Percentiles rank a stretch among this genome's conserved stretches.
phyloP scores from a whole-genome alignment of 2,113 vertebrate genomes.

The Leucopsar rothschildi region DNA sequence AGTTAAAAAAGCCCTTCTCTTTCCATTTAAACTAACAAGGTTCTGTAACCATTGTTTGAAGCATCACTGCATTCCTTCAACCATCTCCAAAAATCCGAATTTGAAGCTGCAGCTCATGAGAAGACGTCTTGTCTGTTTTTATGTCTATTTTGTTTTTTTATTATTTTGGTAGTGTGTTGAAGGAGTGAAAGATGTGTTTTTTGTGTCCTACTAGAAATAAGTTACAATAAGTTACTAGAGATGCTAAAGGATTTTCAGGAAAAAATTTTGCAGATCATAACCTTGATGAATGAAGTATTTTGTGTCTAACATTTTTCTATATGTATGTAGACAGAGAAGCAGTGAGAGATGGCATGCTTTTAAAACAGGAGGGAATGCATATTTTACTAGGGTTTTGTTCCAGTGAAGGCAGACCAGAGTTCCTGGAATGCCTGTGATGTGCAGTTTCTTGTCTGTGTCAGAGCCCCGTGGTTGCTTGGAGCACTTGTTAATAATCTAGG shows the following conservation, averaged over 20 bases:
- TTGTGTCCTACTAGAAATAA: neutral
- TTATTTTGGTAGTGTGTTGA: neutral
- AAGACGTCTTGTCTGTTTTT: neutral
- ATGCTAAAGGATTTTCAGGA: neutral
- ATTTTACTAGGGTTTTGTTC: conserved; percentile 2
- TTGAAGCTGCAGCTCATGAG: neutral
- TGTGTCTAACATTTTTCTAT: neutral
- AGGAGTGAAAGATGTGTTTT: neutral
- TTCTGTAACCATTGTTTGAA: neutral
- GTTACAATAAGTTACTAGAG: neutral
- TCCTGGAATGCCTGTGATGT: conserved; percentile 49
- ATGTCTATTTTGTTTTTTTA: neutral
- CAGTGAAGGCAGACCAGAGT: neutral
- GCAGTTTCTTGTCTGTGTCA: conserved; percentile 23
- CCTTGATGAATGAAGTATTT: neutral
- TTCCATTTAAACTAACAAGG: neutral
- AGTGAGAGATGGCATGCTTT: neutral
- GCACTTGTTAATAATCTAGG: conserved; percentile 4
- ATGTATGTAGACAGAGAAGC: neutral
- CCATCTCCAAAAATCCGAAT: neutral
- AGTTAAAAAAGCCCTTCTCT: neutral
- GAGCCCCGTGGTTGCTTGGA: neutral
- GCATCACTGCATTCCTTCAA: neutral
- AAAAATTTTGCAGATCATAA: neutral
- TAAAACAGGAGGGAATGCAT: neutral